These are phyloP conservation scores for Drosophila mayri DNA, from an alignment of 1,140 invertebrate genomes.

Conservation along the genomic window DNA sequence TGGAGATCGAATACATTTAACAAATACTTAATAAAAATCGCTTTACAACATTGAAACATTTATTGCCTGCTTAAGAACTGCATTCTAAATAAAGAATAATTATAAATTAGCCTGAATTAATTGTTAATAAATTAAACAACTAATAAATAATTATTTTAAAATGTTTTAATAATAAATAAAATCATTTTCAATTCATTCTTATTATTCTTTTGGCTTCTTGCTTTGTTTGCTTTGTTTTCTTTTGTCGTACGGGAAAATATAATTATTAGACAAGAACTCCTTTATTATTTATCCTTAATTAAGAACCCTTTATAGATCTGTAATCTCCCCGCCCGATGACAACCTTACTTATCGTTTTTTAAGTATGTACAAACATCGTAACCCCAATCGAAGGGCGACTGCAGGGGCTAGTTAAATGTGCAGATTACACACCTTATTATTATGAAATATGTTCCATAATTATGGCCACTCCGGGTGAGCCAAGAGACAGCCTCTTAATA, in stretches of 20 bases:
- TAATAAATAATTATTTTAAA: background rate
- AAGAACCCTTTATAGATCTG: background rate
- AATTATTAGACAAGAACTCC: background rate
- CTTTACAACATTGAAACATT: too few species aligned
- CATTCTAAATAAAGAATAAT: too few species aligned
- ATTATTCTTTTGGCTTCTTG: too few species aligned
- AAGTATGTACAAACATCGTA: constrained; percentile 56
- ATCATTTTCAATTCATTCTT: too few species aligned
- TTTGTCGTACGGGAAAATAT: background rate
- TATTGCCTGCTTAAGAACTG: background rate
- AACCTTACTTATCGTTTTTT: constrained; percentile 56
- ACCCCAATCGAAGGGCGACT: constrained; percentile 15
- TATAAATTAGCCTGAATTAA: background rate
- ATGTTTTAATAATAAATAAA: too few species aligned
- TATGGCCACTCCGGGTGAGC: constrained; percentile 54
- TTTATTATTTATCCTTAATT: too few species aligned
- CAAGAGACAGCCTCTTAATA: constrained; percentile 68
- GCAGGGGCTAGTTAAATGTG: constrained; percentile 68
- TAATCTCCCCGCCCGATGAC: constrained; percentile 3
- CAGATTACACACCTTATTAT: constrained; percentile 80
- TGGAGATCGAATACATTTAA: too few species aligned
- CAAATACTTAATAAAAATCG: too few species aligned
- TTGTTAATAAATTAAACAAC: background rate
- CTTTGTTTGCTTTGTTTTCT: too few species aligned
- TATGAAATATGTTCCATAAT: constrained; percentile 79